phyloP scores from a whole-genome alignment of 2,888 invertebrate genomes.

The Bedellia somnulentella region DNA sequence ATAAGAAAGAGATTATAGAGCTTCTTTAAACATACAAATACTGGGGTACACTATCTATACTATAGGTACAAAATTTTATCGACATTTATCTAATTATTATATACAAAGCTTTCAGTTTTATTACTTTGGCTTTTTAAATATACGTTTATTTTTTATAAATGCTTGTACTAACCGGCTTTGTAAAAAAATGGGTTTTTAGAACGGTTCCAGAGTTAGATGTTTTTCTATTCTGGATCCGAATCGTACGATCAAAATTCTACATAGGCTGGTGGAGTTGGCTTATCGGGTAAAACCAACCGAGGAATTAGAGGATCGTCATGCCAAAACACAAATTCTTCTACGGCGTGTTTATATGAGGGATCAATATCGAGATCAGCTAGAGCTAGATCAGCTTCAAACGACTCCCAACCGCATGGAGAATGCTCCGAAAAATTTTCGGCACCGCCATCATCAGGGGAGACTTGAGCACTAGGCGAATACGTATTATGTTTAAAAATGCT shows the following conservation, averaged over 20 bases:
- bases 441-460: conserved; percentile 58
- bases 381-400: conserved; percentile 64
- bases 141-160: neutral
- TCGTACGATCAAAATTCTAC: conserved; percentile 54
- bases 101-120: neutral
- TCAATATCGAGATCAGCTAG: conserved; percentile 64
- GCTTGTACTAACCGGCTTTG: neutral
- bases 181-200: neutral
- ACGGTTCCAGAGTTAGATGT: neutral
- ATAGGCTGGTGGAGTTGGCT: conserved; percentile 61
- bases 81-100: too few species aligned
- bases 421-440: conserved; percentile 38
- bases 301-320: conserved; percentile 62
- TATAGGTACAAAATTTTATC: too few species aligned
- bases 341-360: conserved; percentile 64
- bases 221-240: conserved; percentile 46
- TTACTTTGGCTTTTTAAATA: neutral
- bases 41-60: too few species aligned
- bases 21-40: too few species aligned
- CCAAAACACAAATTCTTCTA: conserved; percentile 63
- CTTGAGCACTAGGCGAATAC: conserved; percentile 58
- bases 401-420: conserved; percentile 64
- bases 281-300: conserved; percentile 49
- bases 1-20: too few species aligned
- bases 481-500: conserved; percentile 45